Conservation (phyloP, 2,888 invertebrate genomes). For the Gerris lacustris region DNA sequence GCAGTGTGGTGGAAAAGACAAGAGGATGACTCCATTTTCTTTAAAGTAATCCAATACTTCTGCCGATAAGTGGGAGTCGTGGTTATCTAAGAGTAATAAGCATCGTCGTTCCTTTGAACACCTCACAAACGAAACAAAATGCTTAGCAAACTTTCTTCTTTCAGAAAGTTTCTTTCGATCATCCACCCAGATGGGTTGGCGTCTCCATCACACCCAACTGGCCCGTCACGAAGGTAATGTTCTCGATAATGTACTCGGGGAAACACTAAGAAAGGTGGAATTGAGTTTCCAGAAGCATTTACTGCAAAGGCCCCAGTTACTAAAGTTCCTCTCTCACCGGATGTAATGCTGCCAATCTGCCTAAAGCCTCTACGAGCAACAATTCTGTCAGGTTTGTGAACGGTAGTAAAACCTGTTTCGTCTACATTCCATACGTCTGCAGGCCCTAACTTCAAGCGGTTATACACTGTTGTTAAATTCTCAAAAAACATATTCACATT, state of each 20-base stretch:
- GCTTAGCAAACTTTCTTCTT: constrained; percentile 19
- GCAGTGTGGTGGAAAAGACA: too few species aligned
- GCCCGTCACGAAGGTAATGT: constrained; percentile 32
- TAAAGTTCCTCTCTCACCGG: constrained; percentile 30
- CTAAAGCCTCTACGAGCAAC: constrained; percentile 27
- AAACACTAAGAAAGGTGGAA: constrained; percentile 32
- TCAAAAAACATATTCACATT: constrained; percentile 22
- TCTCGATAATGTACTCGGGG: constrained; percentile 28
- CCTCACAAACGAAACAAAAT: constrained; percentile 23
- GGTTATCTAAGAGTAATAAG: too few species aligned
- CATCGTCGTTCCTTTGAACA: too few species aligned
- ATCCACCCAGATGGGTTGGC: constrained; percentile 32
- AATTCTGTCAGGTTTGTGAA: constrained; percentile 28
- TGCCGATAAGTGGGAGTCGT: too few species aligned
- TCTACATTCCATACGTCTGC: constrained; percentile 29
- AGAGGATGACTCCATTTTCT: too few species aligned
- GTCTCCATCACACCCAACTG: constrained; percentile 29
- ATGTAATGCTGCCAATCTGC: constrained; percentile 31
- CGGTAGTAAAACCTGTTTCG: constrained; percentile 30
- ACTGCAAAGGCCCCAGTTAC: constrained; percentile 28
- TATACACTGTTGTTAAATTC: constrained; percentile 21
- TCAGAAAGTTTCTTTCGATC: constrained; percentile 23
- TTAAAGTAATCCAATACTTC: too few species aligned
- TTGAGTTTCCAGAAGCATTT: too few species aligned
- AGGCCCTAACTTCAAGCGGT: constrained; percentile 17